phyloP scores from a whole-genome alignment of 2,888 invertebrate genomes.

The Polyploca ridens region DNA sequence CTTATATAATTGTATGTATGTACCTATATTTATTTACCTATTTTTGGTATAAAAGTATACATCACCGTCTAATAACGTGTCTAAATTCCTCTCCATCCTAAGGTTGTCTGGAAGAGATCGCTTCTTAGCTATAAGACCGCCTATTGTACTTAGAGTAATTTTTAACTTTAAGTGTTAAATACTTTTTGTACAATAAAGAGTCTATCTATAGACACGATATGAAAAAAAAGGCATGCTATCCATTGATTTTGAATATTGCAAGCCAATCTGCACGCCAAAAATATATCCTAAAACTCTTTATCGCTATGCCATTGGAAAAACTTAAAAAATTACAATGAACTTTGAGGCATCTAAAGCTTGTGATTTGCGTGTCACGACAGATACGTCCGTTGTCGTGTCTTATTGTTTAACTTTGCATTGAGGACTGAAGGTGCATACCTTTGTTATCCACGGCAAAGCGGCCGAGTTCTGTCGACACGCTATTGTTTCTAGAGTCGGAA shows the following conservation, averaged over 20 bases:
- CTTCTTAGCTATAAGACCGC: no score
- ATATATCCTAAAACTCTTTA: not conserved
- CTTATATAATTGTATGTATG: no score
- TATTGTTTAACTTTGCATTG: slow-evolving; percentile 38
- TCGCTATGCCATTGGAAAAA: not conserved
- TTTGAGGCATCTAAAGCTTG: slow-evolving; percentile 17
- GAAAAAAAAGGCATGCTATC: no score
- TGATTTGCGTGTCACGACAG: slow-evolving; percentile 23
- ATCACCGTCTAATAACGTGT: no score
- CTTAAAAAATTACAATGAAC: slow-evolving; percentile 6
- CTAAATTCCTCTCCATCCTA: no score
- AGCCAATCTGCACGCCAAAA: not conserved
- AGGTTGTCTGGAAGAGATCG: no score
- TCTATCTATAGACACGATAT: no score
- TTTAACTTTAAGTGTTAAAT: no score
- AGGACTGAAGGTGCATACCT: slow-evolving; percentile 25
- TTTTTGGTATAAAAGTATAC: no score
- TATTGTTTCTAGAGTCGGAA: slow-evolving; percentile 31
- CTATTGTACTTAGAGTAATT: no score
- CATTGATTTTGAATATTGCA: not conserved
- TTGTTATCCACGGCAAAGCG: slow-evolving; percentile 36
- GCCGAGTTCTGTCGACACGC: slow-evolving; percentile 36
- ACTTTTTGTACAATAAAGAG: no score
- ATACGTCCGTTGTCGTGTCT: slow-evolving; percentile 17
- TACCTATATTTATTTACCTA: no score